Conservation (phyloP, 1,140 invertebrate species). For the Drosophila ananassae region DNA sequence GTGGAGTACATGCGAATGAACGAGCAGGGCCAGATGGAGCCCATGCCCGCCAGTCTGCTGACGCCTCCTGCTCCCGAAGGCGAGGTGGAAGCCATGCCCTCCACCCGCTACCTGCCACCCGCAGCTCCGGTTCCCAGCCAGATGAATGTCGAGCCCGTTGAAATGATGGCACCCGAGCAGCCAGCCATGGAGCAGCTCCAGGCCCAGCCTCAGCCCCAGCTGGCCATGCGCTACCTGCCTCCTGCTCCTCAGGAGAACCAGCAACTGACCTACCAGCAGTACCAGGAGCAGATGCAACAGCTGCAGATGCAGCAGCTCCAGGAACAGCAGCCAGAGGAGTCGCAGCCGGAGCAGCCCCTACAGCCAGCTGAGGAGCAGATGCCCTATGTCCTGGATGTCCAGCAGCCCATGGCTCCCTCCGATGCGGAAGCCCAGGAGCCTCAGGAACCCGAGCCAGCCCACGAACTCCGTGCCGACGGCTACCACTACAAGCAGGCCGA, state of each 20-base stretch:
- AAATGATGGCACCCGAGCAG: constrained; percentile 38
- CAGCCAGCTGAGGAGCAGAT: constrained; percentile 44
- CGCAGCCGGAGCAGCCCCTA: constrained; percentile 23
- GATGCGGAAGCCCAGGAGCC: constrained; percentile 55
- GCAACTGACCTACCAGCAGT: constrained; percentile 72
- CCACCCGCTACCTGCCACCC: constrained; percentile 58
- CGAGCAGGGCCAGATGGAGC: constrained; percentile 50
- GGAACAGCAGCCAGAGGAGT: constrained; percentile 16
- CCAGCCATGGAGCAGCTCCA: constrained; percentile 23
- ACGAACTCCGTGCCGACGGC: constrained; percentile 70
- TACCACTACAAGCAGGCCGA: constrained; percentile 71
- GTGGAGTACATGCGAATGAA: constrained; percentile 67
- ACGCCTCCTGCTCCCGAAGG: constrained; percentile 51
- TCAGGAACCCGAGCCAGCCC: constrained; percentile 64
- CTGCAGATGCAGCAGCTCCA: constrained; percentile 24
- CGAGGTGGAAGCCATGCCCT: constrained; percentile 40
- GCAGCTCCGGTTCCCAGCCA: constrained; percentile 11
- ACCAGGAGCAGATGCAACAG: constrained; percentile 59
- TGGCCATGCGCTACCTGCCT: constrained; percentile 53
- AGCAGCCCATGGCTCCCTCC: constrained; percentile 69
- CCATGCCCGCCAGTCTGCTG: constrained; percentile 58
- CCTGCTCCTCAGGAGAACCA: constrained; percentile 47
- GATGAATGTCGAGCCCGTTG: constrained; percentile 32
- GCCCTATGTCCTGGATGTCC: constrained; percentile 68
- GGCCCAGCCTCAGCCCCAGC: constrained; percentile 28